A percentile compares a stretch with the other conserved stretches of the same genome.
Evolutionary conservation across 2,113 vertebrate genomes (phyloP).

Genomic region (Scomber japonicus): DNA sequence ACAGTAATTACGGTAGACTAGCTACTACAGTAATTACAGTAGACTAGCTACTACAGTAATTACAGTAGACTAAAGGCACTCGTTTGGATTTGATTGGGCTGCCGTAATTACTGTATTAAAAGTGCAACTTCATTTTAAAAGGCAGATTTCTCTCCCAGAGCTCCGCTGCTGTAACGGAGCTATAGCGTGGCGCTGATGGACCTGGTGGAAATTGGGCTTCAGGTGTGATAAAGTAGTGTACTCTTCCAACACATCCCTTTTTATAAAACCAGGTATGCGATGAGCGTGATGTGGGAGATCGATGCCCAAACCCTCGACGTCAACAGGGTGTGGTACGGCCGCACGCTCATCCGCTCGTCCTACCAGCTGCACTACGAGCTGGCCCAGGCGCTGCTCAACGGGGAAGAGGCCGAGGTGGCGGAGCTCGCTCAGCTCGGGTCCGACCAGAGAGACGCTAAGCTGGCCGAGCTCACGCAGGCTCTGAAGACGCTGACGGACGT

Average conservation of each 20-base stretch:
- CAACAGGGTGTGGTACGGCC: constrained; percentile 86
- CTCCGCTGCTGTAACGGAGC: too few relatives aligned
- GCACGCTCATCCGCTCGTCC: constrained; percentile 91
- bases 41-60: too few relatives aligned
- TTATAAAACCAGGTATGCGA: constrained; percentile 88
- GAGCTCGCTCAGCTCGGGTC: constrained; percentile 84
- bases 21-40: too few relatives aligned
- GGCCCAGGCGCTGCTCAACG: constrained; percentile 91
- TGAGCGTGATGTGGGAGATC: constrained; percentile 94
- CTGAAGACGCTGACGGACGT: constrained; percentile 88
- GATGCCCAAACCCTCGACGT: constrained; percentile 84
- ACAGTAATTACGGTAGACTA: too few relatives aligned
- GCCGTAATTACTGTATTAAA: too few relatives aligned
- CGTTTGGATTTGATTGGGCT: too few relatives aligned
- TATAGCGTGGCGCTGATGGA: too few relatives aligned
- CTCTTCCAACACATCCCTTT: background rate
- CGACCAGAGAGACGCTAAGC: constrained; percentile 67
- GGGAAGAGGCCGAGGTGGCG: constrained; percentile 83
- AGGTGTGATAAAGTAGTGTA: too few relatives aligned
- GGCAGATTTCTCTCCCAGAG: too few relatives aligned
- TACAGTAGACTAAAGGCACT: too few relatives aligned
- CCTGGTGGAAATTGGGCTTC: too few relatives aligned
- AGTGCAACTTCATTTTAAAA: too few relatives aligned
- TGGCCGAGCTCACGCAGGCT: constrained; percentile 85
- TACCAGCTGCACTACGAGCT: constrained; percentile 95